phyloP scores from a whole-genome alignment of 2,113 vertebrate genomes.

The Oryzias javanicus region DNA sequence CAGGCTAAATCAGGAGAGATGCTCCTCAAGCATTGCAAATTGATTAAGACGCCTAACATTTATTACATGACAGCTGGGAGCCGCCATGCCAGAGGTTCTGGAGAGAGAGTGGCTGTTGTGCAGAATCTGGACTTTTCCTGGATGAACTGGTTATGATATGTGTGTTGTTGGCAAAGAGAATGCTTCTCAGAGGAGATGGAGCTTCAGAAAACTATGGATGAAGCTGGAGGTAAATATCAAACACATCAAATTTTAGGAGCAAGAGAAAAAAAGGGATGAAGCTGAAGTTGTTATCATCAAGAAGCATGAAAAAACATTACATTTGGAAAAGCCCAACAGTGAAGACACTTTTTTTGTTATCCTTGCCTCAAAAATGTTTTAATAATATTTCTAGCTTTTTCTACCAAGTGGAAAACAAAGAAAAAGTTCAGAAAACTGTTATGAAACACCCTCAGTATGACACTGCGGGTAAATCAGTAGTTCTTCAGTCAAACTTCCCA shows the following conservation, averaged over 20 bases:
- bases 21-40: slow-evolving; percentile 79
- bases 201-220: slow-evolving; percentile 9
- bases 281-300: too few relatives aligned
- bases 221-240: too few relatives aligned
- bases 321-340: too few relatives aligned
- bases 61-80: slow-evolving; percentile 76
- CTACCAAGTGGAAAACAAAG: too few relatives aligned
- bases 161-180: slow-evolving; percentile 23
- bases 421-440: too few relatives aligned
- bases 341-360: too few relatives aligned
- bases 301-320: too few relatives aligned
- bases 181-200: slow-evolving; percentile 16
- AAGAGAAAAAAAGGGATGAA: too few relatives aligned
- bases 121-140: slow-evolving; percentile 54
- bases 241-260: too few relatives aligned
- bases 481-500: neutral
- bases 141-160: slow-evolving; percentile 47
- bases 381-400: too few relatives aligned
- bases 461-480: neutral
- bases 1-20: slow-evolving; percentile 72
- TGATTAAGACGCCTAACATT: slow-evolving; percentile 79
- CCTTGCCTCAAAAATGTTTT: too few relatives aligned
- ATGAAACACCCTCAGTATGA: too few relatives aligned
- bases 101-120: slow-evolving; percentile 53
- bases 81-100: slow-evolving; percentile 54